phyloP scores from a whole-genome alignment of 2,113 vertebrate species.

The Ptychochromis oligacanthus region DNA sequence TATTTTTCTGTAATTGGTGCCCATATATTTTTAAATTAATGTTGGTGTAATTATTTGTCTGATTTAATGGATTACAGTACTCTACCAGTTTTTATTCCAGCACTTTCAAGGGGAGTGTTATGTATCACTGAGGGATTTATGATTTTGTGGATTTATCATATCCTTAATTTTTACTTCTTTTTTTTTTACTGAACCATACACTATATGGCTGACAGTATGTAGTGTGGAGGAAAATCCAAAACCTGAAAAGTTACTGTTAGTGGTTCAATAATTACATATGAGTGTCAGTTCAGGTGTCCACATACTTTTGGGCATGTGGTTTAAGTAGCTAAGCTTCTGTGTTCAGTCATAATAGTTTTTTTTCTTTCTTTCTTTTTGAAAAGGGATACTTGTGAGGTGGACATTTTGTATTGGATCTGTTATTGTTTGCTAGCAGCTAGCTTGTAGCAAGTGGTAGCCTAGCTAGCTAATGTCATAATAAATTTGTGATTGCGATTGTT shows the following conservation, averaged over 20 bases:
- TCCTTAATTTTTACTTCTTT: not conserved
- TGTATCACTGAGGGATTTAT: not conserved
- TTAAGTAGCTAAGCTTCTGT: too few species aligned
- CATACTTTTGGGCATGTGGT: too few species aligned
- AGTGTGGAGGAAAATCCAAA: not conserved
- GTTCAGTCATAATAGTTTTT: not conserved
- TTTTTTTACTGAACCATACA: not conserved
- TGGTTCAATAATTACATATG: too few species aligned
- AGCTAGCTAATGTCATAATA: not conserved
- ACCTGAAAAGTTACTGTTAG: not conserved
- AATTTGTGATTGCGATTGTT: not conserved
- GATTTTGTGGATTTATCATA: not conserved
- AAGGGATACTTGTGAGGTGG: not conserved
- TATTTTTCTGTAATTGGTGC: slow-evolving; percentile 6
- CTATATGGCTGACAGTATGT: not conserved
- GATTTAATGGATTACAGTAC: not conserved
- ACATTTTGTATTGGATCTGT: not conserved
- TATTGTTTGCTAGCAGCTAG: not conserved
- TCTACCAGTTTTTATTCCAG: not conserved
- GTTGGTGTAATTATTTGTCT: not conserved
- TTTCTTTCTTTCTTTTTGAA: not conserved
- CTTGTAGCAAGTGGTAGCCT: not conserved
- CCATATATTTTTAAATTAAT: slow-evolving; percentile 8
- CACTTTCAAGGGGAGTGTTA: not conserved
- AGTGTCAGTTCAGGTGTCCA: too few species aligned